Evolutionary conservation across 2,113 vertebrate genomes (phyloP).

Genomic region (Heloderma charlesbogerti): DNA sequence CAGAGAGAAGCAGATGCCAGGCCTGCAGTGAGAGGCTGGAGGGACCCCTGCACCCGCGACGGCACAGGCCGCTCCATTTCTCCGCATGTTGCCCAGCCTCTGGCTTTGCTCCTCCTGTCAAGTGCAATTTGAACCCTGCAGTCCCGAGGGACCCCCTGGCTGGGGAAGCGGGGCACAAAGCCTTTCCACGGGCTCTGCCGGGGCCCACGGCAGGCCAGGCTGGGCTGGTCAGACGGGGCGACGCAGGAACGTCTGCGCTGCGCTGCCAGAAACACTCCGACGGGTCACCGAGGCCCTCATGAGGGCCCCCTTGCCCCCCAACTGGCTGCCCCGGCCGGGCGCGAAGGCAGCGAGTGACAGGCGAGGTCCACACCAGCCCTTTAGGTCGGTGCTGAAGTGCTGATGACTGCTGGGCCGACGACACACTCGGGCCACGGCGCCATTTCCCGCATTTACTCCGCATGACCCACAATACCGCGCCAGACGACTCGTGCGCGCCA

Average conservation of each 20-base stretch:
- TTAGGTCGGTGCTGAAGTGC: no score
- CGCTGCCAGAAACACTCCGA: not conserved
- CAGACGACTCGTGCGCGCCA: no score
- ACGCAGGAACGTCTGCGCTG: not conserved
- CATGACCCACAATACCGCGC: no score
- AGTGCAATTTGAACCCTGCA: not conserved
- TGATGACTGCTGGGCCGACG: no score
- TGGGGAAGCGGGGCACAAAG: not conserved
- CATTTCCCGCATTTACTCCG: no score
- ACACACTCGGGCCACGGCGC: no score
- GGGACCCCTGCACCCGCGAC: no score
- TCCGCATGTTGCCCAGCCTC: not conserved
- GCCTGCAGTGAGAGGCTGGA: not conserved
- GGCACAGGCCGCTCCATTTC: not conserved
- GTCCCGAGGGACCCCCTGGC: not conserved
- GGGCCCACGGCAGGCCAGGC: not conserved
- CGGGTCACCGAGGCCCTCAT: not conserved
- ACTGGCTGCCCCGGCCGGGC: no score
- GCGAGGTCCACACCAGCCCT: no score
- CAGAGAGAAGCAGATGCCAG: not conserved
- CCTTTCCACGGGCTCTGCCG: not conserved
- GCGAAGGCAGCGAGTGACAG: not conserved
- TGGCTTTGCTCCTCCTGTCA: not conserved
- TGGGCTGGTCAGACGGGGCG: not conserved
- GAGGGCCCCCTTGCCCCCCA: fast-evolving